Evolutionary conservation across 2,113 vertebrate genomes (phyloP).

Genomic region (Macroglossus sobrinus): DNA sequence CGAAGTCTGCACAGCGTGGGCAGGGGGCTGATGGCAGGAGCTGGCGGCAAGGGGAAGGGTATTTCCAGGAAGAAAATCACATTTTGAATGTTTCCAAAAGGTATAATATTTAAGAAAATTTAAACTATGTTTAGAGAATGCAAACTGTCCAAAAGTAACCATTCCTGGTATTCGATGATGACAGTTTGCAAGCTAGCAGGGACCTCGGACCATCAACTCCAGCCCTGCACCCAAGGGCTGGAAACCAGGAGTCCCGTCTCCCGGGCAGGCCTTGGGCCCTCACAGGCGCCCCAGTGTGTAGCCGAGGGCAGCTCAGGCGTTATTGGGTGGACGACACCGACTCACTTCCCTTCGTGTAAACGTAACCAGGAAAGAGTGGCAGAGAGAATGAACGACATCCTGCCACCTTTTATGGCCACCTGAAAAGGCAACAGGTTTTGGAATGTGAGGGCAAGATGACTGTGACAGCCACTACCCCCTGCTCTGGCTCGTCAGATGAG

Average conservation of each 20-base stretch:
- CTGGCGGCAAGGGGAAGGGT: not conserved
- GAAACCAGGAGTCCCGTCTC: not conserved
- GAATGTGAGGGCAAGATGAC: not conserved
- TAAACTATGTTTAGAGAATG: not conserved
- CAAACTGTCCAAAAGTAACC: not conserved
- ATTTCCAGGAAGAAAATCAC: not conserved
- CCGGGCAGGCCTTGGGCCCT: not conserved
- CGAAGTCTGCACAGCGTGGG: not conserved
- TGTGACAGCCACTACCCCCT: not conserved
- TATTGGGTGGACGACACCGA: rapidly evolving
- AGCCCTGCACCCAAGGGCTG: not conserved
- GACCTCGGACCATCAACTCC: not conserved
- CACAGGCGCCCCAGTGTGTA: rapidly evolving
- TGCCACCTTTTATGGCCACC: not conserved
- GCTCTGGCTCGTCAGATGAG: not conserved
- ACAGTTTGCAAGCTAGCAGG: not conserved
- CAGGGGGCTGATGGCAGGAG: no score
- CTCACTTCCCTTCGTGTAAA: not conserved
- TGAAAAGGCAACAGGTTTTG: not conserved
- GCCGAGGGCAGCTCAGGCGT: not conserved
- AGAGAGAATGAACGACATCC: not conserved
- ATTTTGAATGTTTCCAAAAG: not conserved
- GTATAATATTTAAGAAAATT: not conserved
- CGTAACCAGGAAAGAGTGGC: not conserved
- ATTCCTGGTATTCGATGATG: not conserved